Percentiles rank a stretch among this genome's conserved stretches.
These are phyloP conservation scores for Netelia inedita DNA, from an alignment of 2,888 invertebrate species.

Conservation along the genomic window DNA sequence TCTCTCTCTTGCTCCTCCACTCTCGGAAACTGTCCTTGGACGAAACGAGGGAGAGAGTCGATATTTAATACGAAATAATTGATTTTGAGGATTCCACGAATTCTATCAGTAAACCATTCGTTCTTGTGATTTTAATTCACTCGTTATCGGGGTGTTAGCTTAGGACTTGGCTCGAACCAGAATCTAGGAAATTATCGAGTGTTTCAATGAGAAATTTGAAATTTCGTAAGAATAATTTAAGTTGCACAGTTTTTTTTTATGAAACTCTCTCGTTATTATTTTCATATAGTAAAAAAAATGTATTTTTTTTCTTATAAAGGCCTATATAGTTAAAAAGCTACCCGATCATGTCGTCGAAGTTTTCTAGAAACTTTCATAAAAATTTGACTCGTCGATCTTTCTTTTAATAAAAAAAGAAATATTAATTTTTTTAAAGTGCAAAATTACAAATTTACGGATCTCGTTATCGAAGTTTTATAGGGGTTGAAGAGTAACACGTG, in stretches of 20 bases:
- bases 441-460: neutral
- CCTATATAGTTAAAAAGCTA: too few relatives aligned
- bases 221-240: neutral
- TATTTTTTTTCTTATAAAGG: too few relatives aligned
- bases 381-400: too few relatives aligned
- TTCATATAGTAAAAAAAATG: neutral
- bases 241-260: neutral
- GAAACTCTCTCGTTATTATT: neutral
- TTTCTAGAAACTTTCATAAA: too few relatives aligned
- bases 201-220: neutral
- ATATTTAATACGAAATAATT: constrained; percentile 39
- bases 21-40: neutral
- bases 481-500: neutral
- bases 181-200: neutral
- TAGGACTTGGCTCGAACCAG: neutral
- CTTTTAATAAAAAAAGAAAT: neutral
- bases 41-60: neutral
- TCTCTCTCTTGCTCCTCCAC: neutral
- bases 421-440: neutral
- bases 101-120: constrained; percentile 26
- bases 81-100: constrained; percentile 26
- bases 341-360: too few relatives aligned
- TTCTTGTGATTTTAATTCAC: constrained; percentile 20
- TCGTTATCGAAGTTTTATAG: neutral
- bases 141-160: neutral